These are phyloP conservation scores for Eciton burchellii DNA, from an alignment of 1,140 invertebrate genomes.

Conservation along the genomic window DNA sequence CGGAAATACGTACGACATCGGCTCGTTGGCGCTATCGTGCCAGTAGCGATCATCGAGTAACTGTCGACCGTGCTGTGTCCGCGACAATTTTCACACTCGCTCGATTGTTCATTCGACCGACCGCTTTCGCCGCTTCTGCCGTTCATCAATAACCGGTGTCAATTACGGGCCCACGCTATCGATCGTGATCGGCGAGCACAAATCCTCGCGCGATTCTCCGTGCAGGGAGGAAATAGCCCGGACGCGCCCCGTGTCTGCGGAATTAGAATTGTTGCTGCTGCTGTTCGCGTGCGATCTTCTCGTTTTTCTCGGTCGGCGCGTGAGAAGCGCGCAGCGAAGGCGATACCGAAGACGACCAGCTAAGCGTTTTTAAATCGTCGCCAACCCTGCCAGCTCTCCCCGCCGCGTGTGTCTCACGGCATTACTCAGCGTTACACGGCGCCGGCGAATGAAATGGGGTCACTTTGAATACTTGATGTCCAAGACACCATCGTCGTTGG, in stretches of 20 bases:
- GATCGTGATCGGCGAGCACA: not conserved
- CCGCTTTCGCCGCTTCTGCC: not conserved
- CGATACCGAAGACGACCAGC: constrained; percentile 7
- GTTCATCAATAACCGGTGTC: not conserved
- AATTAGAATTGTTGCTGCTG: not conserved
- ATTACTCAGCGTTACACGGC: constrained; percentile 20
- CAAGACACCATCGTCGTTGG: constrained; percentile 3
- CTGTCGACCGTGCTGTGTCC: not conserved
- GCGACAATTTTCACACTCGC: not conserved
- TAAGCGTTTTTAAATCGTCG: constrained; percentile 40
- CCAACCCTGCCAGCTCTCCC: not conserved
- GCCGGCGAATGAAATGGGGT: constrained; percentile 35
- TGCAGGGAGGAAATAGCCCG: not conserved
- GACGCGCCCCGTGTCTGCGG: not conserved
- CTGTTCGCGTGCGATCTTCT: not conserved
- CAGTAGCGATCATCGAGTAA: constrained; percentile 38
- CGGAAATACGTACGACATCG: constrained; percentile 46
- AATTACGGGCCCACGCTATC: not conserved
- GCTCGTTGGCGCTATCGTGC: not conserved
- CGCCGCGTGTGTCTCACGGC: constrained; percentile 29
- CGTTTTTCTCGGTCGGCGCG: not conserved
- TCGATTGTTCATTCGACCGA: not conserved
- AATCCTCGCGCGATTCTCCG: not conserved
- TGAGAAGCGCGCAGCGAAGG: too few species aligned
- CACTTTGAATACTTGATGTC: constrained; percentile 41